phyloP scores from a whole-genome alignment of 1,140 invertebrate species.

The Phenacoccus solenopsis region DNA sequence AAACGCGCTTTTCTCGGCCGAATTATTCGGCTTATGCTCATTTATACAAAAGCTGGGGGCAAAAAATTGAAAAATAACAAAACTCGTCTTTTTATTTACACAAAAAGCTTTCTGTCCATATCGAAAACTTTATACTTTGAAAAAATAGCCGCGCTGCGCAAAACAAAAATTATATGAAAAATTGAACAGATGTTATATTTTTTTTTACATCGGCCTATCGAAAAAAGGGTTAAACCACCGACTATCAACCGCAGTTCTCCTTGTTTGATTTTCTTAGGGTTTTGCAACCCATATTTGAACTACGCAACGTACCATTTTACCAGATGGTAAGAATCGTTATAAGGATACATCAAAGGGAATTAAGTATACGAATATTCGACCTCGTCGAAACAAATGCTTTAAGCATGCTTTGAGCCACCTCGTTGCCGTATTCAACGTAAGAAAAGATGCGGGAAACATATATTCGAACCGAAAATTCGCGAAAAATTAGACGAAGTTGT shows the following conservation, averaged over 20 bases:
- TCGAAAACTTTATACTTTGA: not conserved
- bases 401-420: too few relatives aligned
- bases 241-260: too few relatives aligned
- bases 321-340: not conserved
- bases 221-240: too few relatives aligned
- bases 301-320: too few relatives aligned
- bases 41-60: not conserved
- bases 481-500: too few relatives aligned
- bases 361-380: not conserved
- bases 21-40: not conserved
- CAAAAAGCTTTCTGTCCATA: not conserved
- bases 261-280: too few relatives aligned
- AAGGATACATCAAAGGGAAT: not conserved
- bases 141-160: not conserved
- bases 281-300: not conserved
- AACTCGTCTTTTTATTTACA: not conserved
- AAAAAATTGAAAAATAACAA: conserved; percentile 4
- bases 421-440: too few relatives aligned
- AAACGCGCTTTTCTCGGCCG: not conserved
- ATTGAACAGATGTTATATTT: not conserved
- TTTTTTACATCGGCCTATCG: too few relatives aligned
- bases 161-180: not conserved
- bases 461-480: too few relatives aligned
- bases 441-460: too few relatives aligned
- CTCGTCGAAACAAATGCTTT: not conserved